Evolutionary conservation across 2,888 invertebrate species (phyloP).

Genomic region (Teinopalpus imperialis): DNA sequence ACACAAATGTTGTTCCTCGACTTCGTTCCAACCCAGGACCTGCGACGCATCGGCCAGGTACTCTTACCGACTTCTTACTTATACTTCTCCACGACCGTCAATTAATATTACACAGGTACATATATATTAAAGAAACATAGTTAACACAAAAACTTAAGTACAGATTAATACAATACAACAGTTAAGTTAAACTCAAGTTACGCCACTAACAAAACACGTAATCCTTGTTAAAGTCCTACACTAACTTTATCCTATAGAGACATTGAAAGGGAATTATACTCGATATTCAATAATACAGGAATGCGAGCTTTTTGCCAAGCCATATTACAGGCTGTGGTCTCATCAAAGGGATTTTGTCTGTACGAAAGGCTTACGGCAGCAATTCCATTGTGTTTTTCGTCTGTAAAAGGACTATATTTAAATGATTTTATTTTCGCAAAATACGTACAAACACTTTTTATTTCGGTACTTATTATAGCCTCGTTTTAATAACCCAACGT

Average conservation of each 20-base stretch:
- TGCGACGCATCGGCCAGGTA: no score
- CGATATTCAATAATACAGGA: constrained; percentile 12
- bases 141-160: no score
- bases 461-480: no score
- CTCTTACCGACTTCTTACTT: no score
- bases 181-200: constrained; percentile 6
- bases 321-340: constrained; percentile 5
- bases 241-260: constrained; percentile 7
- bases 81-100: no score
- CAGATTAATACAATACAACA: neutral
- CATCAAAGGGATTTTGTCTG: constrained; percentile 16
- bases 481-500: no score
- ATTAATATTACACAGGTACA: no score
- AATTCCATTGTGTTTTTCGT: constrained; percentile 8
- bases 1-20: no score
- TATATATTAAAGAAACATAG: no score
- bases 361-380: constrained; percentile 13
- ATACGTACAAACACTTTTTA: no score
- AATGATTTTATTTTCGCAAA: neutral
- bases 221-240: constrained; percentile 6
- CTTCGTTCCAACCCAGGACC: no score
- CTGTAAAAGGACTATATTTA: constrained; percentile 1
- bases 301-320: constrained; percentile 10
- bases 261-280: constrained; percentile 9
- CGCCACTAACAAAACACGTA: constrained; percentile 8